Evolutionary conservation across 2,888 invertebrate species (phyloP), one percentile per base, ranked within the genome.

Genomic region (Apotomis capreana): DNA sequence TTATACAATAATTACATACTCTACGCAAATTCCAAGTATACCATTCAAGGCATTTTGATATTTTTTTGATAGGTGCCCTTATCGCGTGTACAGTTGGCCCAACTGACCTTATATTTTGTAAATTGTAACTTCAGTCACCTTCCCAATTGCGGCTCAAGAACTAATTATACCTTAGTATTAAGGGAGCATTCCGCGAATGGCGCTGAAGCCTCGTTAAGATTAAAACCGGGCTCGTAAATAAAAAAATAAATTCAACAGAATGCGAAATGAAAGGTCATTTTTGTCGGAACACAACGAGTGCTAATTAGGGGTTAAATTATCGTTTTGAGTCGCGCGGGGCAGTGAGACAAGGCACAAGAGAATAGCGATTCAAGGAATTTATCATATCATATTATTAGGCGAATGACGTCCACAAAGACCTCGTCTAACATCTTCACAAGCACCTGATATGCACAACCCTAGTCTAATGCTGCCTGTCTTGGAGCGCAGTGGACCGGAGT

Each of bases 221-320:
- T 85, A 87, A 26, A 81, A 74, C 68, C 76, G 76, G 70, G 79
- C 81, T 78, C 79, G 83, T 88, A 89, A 91, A 89, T 88, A 89
- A 85, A 85, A 84, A 86, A 87, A 87, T 88, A 87, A 88, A 86
- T 84, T 75, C 81, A 81, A 85, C 81, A 84, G 83, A 82, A 83
- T 80, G 83, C 80, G 80, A 81, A 82, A 83, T 81, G 81, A 84
- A 81, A 81, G 84, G 87, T 89, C 89, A 89, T 90, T 91, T 89
- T 89, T 87, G 87, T 87, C 82, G 85, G 83, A 85, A 86, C 82
- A 87, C 87, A 85, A 86, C 83, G 88, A 90, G 87, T 90, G 89
- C 90, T 92, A 92, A 92, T 92, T 92, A 91, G 85, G 77, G 79
- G 83, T 84, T 87, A 84, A 90, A 90, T 91, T 91, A 91, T 89